Conservation (phyloP, 2,888 invertebrate genomes). For the Cataglyphis rosenhaueri region DNA sequence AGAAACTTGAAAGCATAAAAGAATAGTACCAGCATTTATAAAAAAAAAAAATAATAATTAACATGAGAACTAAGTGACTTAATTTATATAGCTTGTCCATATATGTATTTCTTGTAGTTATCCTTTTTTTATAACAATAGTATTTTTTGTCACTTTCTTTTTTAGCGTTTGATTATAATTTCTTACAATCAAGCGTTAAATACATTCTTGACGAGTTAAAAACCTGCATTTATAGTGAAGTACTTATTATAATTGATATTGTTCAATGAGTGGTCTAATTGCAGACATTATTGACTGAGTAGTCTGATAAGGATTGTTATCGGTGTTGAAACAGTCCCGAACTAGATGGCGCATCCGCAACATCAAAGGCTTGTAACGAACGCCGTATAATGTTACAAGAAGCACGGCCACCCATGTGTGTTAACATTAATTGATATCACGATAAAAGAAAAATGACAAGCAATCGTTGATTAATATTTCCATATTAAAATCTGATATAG, state of each 20-base stretch:
- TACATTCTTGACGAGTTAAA: conserved; percentile 16
- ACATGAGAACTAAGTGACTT: background rate
- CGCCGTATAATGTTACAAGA: conserved; percentile 28
- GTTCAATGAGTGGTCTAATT: conserved; percentile 23
- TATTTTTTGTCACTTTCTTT: background rate
- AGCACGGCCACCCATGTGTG: background rate
- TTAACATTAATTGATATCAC: background rate
- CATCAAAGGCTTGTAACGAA: background rate
- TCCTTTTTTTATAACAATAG: background rate
- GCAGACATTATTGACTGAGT: conserved; percentile 25
- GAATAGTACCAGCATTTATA: background rate
- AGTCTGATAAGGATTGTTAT: conserved; percentile 36
- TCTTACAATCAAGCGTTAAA: conserved; percentile 8
- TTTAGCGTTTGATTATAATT: background rate
- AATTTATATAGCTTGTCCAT: background rate
- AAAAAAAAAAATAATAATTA: background rate
- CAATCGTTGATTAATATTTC: background rate
- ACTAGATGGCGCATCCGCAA: conserved; percentile 34
- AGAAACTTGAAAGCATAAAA: background rate
- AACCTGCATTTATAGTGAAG: background rate
- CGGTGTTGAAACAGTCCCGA: conserved; percentile 8
- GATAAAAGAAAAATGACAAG: background rate
- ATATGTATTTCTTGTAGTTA: background rate
- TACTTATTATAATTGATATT: conserved; percentile 1
- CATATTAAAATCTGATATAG: background rate